Evolutionary conservation across 2,888 invertebrate species (phyloP), one percentile per base, ranked within the genome.

Genomic region (Cephus pygmeus): DNA sequence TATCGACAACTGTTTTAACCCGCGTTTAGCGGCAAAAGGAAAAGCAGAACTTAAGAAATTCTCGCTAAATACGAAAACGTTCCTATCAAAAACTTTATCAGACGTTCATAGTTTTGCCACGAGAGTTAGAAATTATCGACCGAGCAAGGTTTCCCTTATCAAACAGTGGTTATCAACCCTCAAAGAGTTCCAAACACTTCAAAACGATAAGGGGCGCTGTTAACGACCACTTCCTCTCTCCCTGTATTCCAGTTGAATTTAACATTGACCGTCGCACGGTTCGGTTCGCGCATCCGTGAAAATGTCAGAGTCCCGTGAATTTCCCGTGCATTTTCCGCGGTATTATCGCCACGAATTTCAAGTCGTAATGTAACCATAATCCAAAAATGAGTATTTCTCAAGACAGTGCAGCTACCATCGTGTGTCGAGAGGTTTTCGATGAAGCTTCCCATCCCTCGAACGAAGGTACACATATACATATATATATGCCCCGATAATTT

Each of bases 381-480:
- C 12, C 79, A 81, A 85, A 82, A 81, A 91, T 91, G 91, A 91
- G 90, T 84, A 87, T 90, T 84, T 91, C 91, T 78, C 90, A 91
- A 81, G 91, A 91, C 83, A 91, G 87, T 84, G 87, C 93, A 79
- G 91, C 93, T 84, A 93, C 93, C 81, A 92, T 96, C 85, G 95
- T 96, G 87, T 96, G 96, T 92, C 95, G 96, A 92, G 97, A 97
- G 93, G 94, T 97, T 83, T 97, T 97, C 91, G 96, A 97, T 92
- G 97, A 96, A 92, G 94, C 95, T 88, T 96, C 96, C 89, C 95
- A 95, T 91, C 96, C 97, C 84, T 96, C 96, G 73, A 94, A 94
- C 86, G 96, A 96, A 93, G 97, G 97, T 96, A 92, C 92, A 93
- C 92, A 86, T 75, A 56, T 36, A 56, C 9, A 15, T 56, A 23